A percentile compares a stretch with the other conserved stretches of the same genome.
phyloP scores from a whole-genome alignment of 2,797 vertebrate species.

The Rhinella marina region DNA sequence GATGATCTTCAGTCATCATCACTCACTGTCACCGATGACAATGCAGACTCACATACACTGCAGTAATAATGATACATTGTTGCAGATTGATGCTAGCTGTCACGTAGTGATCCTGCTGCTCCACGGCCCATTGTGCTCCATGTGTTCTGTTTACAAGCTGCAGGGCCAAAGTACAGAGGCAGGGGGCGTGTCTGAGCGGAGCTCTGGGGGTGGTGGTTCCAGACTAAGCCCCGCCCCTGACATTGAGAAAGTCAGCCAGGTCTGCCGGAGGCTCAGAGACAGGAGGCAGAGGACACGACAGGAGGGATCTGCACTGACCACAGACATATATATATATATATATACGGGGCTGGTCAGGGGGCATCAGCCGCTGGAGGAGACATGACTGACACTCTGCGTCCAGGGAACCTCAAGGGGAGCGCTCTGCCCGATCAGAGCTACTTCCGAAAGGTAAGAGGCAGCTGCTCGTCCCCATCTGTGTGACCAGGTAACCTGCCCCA shows the following conservation, averaged over 20 bases:
- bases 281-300: neutral
- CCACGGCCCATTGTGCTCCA: neutral
- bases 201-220: neutral
- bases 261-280: conserved; percentile 1
- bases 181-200: conserved; percentile 9
- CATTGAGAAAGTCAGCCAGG: neutral
- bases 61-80: too few relatives aligned
- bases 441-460: conserved; percentile 57
- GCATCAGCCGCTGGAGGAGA: neutral
- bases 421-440: conserved; percentile 16
- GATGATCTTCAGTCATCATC: too few relatives aligned
- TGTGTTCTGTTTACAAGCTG: neutral
- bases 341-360: neutral
- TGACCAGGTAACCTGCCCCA: too few relatives aligned
- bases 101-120: neutral
- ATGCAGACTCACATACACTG: too few relatives aligned
- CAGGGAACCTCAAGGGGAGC: conserved; percentile 3
- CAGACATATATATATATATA: neutral
- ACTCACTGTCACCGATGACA: too few relatives aligned
- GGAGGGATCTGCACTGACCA: neutral
- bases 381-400: conserved; percentile 55
- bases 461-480: too few relatives aligned
- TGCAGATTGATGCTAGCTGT: neutral
- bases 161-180: conserved; percentile 5
- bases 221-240: neutral